Base-by-base conservation (phyloP, 2,888 invertebrate genomes). In the Aspidapion aeneum region DNA sequence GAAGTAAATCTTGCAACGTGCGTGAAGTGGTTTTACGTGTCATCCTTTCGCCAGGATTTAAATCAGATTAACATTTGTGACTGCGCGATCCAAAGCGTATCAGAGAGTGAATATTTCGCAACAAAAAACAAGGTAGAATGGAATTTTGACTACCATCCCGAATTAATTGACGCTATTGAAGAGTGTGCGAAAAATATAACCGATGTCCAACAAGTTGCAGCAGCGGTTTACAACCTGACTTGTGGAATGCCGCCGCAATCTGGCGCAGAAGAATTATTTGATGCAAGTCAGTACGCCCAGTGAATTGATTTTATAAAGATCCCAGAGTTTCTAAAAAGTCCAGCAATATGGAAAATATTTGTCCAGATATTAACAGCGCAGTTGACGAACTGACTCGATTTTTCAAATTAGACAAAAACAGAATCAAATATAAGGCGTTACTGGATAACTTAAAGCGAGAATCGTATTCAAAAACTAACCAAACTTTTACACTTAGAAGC, bases 61-160 rank as follows among this genome's bases (percentile, higher is more conserved):
- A 79, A 79, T 51, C 74, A 75, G 21, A 77, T 82, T 65, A 75
- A 81, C 50, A 80, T 85, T 69, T 85, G 84, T 66, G 76, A 78
- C 1, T 77, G 81, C 56, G 82, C 82, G 12, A 79, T 84, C 18
- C 82, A 81, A 18, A 63, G 62, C 58, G 55, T 56, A 3, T 21
- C 63, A 12, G 19, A 60, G 3, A 55, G n/a, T 12, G 21, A 20
- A 1, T 7, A 17, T 18, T 18, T 35, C 12, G 18, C 19, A 21
- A n/a, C 58, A 2, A 22, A 18, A 12, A 57, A 49, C 18, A 50
- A 35, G 17, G 19, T 51, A 62, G 22, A 62, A 48, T 82, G 81
- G 80, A 66, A 71, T 55, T 66, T 79, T 1, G 71, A 76, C 62
- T 68, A 74, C 63, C 75, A 78, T 67, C 71, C 73, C 55, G 70